Evolutionary conservation across 2,888 invertebrate species (phyloP), one percentile per base, ranked within the genome.

Genomic region (Machimus rusticus): DNA sequence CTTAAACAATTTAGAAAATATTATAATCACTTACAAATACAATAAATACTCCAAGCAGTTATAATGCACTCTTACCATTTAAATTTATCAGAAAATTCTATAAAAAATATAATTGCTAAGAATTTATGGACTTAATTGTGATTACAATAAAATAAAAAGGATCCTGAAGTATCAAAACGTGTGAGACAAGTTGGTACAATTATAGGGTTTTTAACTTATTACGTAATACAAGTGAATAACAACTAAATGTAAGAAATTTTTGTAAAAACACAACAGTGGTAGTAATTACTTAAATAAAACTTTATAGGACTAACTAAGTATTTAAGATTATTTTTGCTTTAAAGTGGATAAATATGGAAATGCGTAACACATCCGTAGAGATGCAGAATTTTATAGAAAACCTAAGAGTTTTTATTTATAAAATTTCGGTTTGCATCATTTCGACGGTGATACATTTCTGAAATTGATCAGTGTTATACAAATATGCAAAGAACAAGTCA

Each of bases 21-120:
- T 43, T 34, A 34, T 43, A 43, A 12, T 43, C 12, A 46, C 43
- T 46, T 46, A 51, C n/a, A 51, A 51, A 5, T n/a, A n/a, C n/a
- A n/a, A n/a, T 51, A 51, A 51, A 51, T 16, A 51, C 16, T 51
- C 46, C 46, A 39, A 9, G 6, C 39, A 39, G 39, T 39, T 39
- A 51, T 6, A 51, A 51, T n/a, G n/a, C 5, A 51, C 4, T 19
- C 51, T n/a, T 51, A 51, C 6, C 5, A 51, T 51, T 19, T n/a
- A 51, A n/a, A 51, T n/a, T n/a, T 51, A 51, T 28, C 43, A 78
- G 23, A 43, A 23, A 81, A 55, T 55, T 55, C 55, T 31, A 81
- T 34, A 55, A 16, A 31, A 51, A 14, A 55, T 28, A 34, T n/a
- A 55, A 57, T 81, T 81, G 81, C 81, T 81, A 81, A 81, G 81